A percentile compares a stretch with the other conserved stretches of the same genome.
phyloP scores from a whole-genome alignment of 2,888 invertebrate species.

The Enoplolaimus lenunculus region DNA sequence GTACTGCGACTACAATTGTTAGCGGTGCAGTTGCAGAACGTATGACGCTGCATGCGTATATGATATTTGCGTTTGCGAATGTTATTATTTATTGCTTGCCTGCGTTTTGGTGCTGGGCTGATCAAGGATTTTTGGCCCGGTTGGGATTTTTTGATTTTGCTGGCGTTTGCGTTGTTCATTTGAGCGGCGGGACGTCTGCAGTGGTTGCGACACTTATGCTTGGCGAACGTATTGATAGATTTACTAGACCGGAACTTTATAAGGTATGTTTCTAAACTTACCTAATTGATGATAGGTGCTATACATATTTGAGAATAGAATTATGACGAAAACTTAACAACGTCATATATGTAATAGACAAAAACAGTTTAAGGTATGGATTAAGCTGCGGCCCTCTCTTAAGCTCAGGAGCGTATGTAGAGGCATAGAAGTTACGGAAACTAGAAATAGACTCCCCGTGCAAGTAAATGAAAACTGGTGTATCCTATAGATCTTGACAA shows the following conservation, averaged over 20 bases:
- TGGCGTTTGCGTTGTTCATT: slow-evolving; percentile 55
- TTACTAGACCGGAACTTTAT: neutral
- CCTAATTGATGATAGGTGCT: no score
- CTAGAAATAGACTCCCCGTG: no score
- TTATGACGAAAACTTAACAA: no score
- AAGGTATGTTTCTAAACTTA: slow-evolving; percentile 41
- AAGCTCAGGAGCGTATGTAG: no score
- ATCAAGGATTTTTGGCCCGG: slow-evolving; percentile 74
- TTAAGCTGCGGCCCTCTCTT: no score
- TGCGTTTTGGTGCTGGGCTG: slow-evolving; percentile 48
- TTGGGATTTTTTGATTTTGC: slow-evolving; percentile 42
- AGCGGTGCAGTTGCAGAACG: slow-evolving; percentile 82
- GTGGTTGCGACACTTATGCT: slow-evolving; percentile 76
- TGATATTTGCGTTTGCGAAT: slow-evolving; percentile 52
- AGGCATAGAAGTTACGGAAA: no score
- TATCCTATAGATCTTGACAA: no score
- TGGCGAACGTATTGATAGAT: slow-evolving; percentile 57
- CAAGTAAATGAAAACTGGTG: no score
- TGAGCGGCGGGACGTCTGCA: slow-evolving; percentile 62
- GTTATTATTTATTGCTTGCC: slow-evolving; percentile 79
- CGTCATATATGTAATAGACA: no score
- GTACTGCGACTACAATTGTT: slow-evolving; percentile 76
- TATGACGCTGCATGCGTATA: slow-evolving; percentile 37
- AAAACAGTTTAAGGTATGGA: no score
- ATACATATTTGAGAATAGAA: no score